Conservation (phyloP, 2,797 vertebrate genomes). For the Malurus splendens region DNA sequence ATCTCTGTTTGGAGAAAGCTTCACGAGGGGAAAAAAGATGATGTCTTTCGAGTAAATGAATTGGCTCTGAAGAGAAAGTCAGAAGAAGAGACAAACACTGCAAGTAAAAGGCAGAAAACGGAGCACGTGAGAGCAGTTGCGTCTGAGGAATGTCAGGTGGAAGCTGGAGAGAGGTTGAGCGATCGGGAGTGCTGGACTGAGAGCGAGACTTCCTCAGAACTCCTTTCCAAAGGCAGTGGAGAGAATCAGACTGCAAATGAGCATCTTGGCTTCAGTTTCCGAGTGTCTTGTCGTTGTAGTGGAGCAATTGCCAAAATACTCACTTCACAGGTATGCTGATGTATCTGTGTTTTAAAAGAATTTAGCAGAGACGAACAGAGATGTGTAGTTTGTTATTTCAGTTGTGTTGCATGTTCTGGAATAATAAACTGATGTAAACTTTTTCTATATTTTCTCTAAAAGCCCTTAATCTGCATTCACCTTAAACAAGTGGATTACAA, state of each 20-base stretch:
- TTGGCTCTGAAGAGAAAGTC: constrained; percentile 52
- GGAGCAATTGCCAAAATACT: constrained; percentile 75
- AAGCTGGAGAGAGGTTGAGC: not conserved
- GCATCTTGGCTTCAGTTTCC: constrained; percentile 66
- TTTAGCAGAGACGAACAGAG: not conserved
- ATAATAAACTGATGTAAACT: not conserved
- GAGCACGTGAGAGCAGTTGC: not conserved
- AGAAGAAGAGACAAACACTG: not conserved
- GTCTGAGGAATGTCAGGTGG: not conserved
- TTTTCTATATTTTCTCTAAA: not conserved
- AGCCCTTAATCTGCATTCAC: not conserved
- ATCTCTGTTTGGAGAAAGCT: constrained; percentile 74
- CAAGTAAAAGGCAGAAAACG: constrained; percentile 51
- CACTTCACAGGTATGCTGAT: constrained; percentile 73
- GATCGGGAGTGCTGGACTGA: not conserved
- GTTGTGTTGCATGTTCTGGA: not conserved
- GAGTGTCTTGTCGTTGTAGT: constrained; percentile 88
- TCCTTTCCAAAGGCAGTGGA: not conserved
- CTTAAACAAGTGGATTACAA: not conserved
- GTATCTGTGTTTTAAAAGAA: not conserved
- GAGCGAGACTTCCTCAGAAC: not conserved
- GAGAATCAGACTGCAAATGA: not conserved
- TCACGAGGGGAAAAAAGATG: not conserved
- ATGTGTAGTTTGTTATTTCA: not conserved
- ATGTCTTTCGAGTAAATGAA: not conserved